A percentile compares a stretch with the other conserved stretches of the same genome.
Evolutionary conservation across 23 tunicate species (phyloP).

Genomic region (Halocynthia aurantium): DNA sequence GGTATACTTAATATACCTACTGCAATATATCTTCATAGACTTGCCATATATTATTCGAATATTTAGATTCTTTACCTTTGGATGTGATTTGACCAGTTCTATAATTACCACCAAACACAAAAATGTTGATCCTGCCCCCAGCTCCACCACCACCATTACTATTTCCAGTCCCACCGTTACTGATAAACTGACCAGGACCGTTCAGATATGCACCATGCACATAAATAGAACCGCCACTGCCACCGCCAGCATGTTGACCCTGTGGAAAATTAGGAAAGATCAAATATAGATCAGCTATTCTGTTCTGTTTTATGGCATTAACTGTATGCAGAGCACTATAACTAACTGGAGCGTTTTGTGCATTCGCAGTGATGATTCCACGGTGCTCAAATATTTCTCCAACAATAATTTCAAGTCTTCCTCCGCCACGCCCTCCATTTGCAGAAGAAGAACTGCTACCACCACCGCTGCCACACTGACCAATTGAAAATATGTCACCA

Average conservation of each 20-base stretch:
- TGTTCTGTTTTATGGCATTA: too few relatives aligned
- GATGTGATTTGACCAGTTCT: conserved; percentile 25
- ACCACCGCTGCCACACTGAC: conserved; percentile 23
- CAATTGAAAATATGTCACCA: conserved; percentile 6
- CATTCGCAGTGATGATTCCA: conserved; percentile 3
- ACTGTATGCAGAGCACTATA: neutral
- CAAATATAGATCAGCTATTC: too few relatives aligned
- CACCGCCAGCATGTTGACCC: conserved; percentile 24
- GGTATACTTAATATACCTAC: too few relatives aligned
- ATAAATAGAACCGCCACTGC: conserved; percentile 27
- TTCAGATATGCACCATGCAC: neutral
- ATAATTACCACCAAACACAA: conserved; percentile 1
- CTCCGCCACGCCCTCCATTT: conserved; percentile 25
- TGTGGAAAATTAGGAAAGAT: neutral
- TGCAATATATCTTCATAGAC: too few relatives aligned
- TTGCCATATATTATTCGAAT: too few relatives aligned
- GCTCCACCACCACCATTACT: conserved; percentile 29
- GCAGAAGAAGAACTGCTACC: conserved; percentile 10
- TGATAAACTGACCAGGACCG: conserved; percentile 5
- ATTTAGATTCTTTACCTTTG: conserved; percentile 1
- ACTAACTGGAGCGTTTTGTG: conserved; percentile 1
- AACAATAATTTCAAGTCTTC: conserved; percentile 13
- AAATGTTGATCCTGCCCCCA: conserved; percentile 17
- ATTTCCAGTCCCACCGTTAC: conserved; percentile 13
- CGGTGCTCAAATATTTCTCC: neutral